Evolutionary conservation across 2,113 vertebrate genomes (phyloP).

Genomic region (Oreotrochilus melanogaster): DNA sequence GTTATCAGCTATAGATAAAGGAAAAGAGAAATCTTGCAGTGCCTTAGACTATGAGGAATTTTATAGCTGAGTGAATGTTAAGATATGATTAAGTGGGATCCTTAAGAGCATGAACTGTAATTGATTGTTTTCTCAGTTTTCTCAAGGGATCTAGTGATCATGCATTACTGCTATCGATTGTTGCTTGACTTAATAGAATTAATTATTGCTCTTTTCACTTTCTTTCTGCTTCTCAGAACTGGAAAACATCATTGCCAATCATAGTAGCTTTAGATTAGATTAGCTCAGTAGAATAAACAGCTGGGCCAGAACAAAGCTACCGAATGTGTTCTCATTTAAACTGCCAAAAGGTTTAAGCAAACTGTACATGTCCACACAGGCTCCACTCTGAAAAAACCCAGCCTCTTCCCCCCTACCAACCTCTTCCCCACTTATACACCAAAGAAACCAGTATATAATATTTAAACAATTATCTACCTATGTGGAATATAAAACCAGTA

Average conservation of each 20-base stretch:
- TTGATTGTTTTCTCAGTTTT: not conserved
- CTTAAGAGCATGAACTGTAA: not conserved
- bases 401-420: too few species aligned
- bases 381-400: too few species aligned
- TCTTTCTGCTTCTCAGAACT: conserved; percentile 19
- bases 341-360: not conserved
- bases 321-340: not conserved
- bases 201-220: conserved; percentile 21
- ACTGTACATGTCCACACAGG: too few species aligned
- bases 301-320: not conserved
- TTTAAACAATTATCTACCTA: not conserved
- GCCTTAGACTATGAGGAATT: not conserved
- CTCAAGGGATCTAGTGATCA: not conserved
- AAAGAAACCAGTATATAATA: not conserved
- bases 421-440: not conserved
- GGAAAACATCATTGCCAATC: not conserved
- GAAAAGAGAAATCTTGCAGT: not conserved
- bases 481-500: not conserved
- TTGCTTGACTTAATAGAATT: conserved; percentile 23
- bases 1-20: not conserved
- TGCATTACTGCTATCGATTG: not conserved
- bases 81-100: not conserved
- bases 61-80: not conserved
- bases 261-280: conserved; percentile 2
- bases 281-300: not conserved